Conservation (phyloP, 2,888 invertebrate species). For the Abrostola tripartita region DNA sequence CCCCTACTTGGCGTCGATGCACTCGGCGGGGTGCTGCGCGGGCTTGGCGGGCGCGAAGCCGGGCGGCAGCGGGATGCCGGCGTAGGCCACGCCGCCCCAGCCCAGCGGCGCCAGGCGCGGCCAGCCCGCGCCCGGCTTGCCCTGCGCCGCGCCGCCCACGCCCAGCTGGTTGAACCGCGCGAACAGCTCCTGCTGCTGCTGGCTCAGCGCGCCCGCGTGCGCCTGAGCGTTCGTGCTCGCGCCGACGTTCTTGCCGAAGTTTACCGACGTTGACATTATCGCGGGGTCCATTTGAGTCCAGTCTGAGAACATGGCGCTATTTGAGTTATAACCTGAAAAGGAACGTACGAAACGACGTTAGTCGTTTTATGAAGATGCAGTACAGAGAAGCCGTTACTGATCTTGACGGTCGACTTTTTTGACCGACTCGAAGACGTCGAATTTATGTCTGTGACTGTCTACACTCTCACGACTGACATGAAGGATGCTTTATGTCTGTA, state of each 20-base stretch:
- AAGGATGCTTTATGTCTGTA: neutral
- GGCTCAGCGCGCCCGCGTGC: conserved; percentile 36
- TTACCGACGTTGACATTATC: conserved; percentile 93
- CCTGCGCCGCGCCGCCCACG: conserved; percentile 60
- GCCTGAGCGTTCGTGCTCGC: conserved; percentile 45
- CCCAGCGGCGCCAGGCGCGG: conserved; percentile 56
- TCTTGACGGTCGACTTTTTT: neutral
- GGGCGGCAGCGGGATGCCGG: conserved; percentile 79
- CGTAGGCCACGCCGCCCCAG: conserved; percentile 62
- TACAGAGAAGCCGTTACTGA: conserved; percentile 12
- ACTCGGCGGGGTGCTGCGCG: conserved; percentile 79
- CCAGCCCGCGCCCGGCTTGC: conserved; percentile 33
- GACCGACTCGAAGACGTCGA: too few relatives aligned
- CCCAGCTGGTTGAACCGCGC: conserved; percentile 80
- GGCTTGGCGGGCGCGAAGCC: conserved; percentile 83
- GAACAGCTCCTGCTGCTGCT: conserved; percentile 79
- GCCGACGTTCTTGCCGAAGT: conserved; percentile 76
- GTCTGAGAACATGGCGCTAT: conserved; percentile 89
- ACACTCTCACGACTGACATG: neutral
- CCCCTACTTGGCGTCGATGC: conserved; percentile 86
- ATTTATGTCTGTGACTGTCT: neutral
- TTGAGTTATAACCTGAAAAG: conserved; percentile 73
- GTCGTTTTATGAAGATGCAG: conserved; percentile 22
- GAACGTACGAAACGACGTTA: conserved; percentile 42
- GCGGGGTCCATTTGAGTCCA: conserved; percentile 98